Conservation (phyloP, 1,140 invertebrate species). For the Drosophila saltans region DNA sequence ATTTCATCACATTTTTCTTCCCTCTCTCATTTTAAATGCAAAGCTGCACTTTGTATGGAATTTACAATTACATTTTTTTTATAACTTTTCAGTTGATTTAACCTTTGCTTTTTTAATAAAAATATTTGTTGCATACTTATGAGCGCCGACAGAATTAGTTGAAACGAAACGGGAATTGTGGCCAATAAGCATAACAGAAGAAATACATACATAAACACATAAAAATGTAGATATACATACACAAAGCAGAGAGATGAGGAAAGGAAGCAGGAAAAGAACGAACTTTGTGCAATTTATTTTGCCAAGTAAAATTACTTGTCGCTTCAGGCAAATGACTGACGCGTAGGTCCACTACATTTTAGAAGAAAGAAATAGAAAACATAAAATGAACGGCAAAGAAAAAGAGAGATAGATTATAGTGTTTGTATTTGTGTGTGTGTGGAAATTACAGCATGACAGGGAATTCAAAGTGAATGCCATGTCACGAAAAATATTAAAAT, state of each 20-base stretch:
- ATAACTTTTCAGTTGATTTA: background rate
- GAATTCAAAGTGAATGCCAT: constrained; percentile 73
- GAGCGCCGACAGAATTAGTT: constrained; percentile 27
- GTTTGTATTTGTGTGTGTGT: constrained; percentile 21
- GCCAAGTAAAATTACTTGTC: constrained; percentile 80
- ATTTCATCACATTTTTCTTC: background rate
- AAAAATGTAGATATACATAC: constrained; percentile 16
- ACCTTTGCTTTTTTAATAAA: background rate
- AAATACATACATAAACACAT: constrained; percentile 5
- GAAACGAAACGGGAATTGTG: constrained; percentile 64
- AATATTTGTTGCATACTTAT: background rate
- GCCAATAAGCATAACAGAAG: constrained; percentile 57
- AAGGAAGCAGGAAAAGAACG: constrained; percentile 44
- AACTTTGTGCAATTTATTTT: constrained; percentile 80
- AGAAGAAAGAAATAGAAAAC: constrained; percentile 12
- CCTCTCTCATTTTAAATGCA: constrained; percentile 60
- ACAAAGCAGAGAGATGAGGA: constrained; percentile 35
- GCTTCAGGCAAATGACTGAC: constrained; percentile 60
- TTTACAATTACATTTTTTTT: constrained; percentile 27
- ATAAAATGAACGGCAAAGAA: background rate
- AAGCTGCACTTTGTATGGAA: constrained; percentile 45
- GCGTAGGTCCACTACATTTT: constrained; percentile 31
- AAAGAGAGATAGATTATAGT: constrained; percentile 15
- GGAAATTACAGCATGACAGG: constrained; percentile 59
- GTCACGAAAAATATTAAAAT: constrained; percentile 83